A percentile compares a stretch with the other conserved stretches of the same genome.
Evolutionary conservation across 2,888 invertebrate genomes (phyloP).

Genomic region (Troides helena): DNA sequence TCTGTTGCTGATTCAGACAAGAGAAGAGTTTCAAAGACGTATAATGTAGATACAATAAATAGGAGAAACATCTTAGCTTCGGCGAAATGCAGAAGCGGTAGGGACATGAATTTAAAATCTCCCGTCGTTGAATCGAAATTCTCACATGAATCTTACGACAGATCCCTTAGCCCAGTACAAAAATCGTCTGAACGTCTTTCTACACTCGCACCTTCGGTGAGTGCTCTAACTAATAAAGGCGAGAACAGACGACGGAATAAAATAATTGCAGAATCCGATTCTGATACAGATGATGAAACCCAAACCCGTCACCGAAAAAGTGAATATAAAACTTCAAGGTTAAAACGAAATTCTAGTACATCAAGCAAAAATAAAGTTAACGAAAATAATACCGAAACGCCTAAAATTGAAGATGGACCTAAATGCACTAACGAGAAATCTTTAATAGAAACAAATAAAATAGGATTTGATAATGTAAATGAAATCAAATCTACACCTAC

Average conservation of each 20-base stretch:
- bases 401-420: slow-evolving; percentile 60
- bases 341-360: slow-evolving; percentile 69
- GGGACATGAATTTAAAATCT: slow-evolving; percentile 85
- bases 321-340: slow-evolving; percentile 70
- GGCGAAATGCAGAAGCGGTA: slow-evolving; percentile 91
- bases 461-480: slow-evolving; percentile 53
- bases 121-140: slow-evolving; percentile 87
- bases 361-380: slow-evolving; percentile 63
- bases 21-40: slow-evolving; percentile 86
- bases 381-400: slow-evolving; percentile 52
- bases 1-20: slow-evolving; percentile 82
- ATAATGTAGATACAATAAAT: slow-evolving; percentile 91
- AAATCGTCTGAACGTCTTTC: slow-evolving; percentile 78
- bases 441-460: slow-evolving; percentile 62
- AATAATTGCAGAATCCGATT: slow-evolving; percentile 69
- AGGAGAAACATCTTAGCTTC: slow-evolving; percentile 93
- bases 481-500: slow-evolving; percentile 22
- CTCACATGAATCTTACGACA: slow-evolving; percentile 79
- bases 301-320: slow-evolving; percentile 70
- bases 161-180: slow-evolving; percentile 72
- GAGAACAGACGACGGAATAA: slow-evolving; percentile 74
- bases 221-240: slow-evolving; percentile 76
- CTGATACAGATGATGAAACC: slow-evolving; percentile 65
- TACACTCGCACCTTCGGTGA: slow-evolving; percentile 77
- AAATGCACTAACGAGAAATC: slow-evolving; percentile 61